Evolutionary conservation across 2,113 vertebrate genomes (phyloP).

Genomic region (Tyrannus savana): DNA sequence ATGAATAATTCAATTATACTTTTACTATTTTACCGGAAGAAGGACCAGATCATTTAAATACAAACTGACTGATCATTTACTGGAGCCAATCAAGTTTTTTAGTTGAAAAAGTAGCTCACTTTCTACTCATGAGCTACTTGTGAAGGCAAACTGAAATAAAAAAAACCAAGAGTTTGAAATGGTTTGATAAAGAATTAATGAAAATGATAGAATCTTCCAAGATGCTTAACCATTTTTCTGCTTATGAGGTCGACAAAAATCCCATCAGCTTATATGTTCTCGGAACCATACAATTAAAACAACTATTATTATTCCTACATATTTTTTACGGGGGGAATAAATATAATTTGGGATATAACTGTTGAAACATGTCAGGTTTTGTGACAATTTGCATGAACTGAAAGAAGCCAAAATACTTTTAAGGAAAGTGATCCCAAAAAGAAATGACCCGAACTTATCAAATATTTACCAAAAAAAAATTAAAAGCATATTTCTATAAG

Average conservation of each 20-base stretch:
- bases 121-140: background rate
- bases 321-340: background rate
- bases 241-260: background rate
- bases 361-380: background rate
- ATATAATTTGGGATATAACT: background rate
- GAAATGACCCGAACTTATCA: background rate
- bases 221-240: background rate
- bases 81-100: background rate
- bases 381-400: background rate
- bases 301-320: background rate
- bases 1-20: background rate
- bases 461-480: background rate
- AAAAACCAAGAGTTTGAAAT: background rate
- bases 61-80: background rate
- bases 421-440: background rate
- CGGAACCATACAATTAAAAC: background rate
- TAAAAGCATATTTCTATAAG: background rate
- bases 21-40: background rate
- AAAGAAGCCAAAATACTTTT: background rate
- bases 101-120: background rate
- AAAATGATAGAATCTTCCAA: background rate
- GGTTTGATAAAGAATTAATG: background rate
- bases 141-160: background rate
- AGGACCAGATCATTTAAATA: background rate
- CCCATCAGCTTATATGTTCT: accelerated